Conservation (phyloP, 2,113 vertebrate species). For the Terrapene triunguis region DNA sequence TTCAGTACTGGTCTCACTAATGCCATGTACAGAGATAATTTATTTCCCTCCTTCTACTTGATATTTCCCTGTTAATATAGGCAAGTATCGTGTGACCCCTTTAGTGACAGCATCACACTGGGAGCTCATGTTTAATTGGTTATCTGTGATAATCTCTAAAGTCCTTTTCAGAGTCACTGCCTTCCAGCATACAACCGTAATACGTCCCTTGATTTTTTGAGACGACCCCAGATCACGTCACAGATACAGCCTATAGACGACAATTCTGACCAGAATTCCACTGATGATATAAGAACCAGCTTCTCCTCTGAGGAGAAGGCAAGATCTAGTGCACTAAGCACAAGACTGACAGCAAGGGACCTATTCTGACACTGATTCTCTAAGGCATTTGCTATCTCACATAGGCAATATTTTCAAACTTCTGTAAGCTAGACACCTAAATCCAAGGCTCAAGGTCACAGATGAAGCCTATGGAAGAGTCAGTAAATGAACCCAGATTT, state of each 20-base stretch:
- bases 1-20: not conserved
- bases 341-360: not conserved
- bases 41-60: not conserved
- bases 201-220: not conserved
- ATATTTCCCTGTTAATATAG: not conserved
- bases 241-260: not conserved
- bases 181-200: not conserved
- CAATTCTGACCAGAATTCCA: not conserved
- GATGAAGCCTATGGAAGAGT: not conserved
- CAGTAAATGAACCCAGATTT: not conserved
- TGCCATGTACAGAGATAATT: not conserved
- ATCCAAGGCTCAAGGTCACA: not conserved
- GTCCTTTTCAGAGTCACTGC: not conserved
- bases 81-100: too few relatives aligned
- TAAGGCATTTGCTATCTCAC: not conserved
- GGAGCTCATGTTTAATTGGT: not conserved
- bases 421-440: not conserved
- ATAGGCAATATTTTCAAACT: not conserved
- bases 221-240: not conserved
- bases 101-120: not conserved
- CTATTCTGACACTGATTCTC: not conserved
- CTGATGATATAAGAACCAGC: not conserved
- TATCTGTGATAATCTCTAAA: not conserved
- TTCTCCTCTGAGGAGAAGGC: not conserved
- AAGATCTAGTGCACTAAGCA: not conserved